Evolutionary conservation across 2,113 vertebrate species (phyloP).

Genomic region (Pithys albifrons): DNA sequence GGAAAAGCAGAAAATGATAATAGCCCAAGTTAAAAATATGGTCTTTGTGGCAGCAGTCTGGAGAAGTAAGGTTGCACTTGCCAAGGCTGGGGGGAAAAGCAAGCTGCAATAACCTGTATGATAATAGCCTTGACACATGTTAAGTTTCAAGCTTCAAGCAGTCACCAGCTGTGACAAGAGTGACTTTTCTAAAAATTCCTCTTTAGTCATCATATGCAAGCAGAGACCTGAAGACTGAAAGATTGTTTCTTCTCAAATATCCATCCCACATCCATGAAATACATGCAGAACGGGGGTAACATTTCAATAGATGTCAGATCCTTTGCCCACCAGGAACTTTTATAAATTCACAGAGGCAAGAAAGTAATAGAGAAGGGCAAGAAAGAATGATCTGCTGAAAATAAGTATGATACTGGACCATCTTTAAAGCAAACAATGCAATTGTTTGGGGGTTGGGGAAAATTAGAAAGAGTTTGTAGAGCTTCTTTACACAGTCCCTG

Average conservation of each 20-base stretch:
- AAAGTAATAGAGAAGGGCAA: not conserved
- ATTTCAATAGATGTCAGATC: not conserved
- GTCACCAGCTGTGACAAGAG: not conserved
- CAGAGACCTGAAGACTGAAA: not conserved
- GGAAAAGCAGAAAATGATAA: not conserved
- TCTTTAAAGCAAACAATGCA: not conserved
- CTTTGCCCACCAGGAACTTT: not conserved
- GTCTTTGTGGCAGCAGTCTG: not conserved
- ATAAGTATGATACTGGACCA: not conserved
- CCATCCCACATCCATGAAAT: not conserved
- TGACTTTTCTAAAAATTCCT: constrained; percentile 46
- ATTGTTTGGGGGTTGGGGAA: not conserved
- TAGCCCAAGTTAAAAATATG: not conserved
- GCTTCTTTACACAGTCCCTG: not conserved
- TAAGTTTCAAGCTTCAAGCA: constrained; percentile 19
- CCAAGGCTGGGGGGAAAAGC: not conserved
- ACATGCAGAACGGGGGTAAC: not conserved
- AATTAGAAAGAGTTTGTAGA: not conserved
- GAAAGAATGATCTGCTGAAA: not conserved
- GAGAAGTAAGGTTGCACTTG: not conserved
- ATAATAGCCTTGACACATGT: not conserved
- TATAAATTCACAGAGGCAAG: not conserved
- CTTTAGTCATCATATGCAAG: constrained; percentile 31
- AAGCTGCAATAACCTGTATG: not conserved
- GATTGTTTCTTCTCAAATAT: constrained; percentile 17